A percentile compares a stretch with the other conserved stretches of the same genome.
Conservation (phyloP, 2,797 vertebrate genomes). For the Coregonus ussuriensis region DNA sequence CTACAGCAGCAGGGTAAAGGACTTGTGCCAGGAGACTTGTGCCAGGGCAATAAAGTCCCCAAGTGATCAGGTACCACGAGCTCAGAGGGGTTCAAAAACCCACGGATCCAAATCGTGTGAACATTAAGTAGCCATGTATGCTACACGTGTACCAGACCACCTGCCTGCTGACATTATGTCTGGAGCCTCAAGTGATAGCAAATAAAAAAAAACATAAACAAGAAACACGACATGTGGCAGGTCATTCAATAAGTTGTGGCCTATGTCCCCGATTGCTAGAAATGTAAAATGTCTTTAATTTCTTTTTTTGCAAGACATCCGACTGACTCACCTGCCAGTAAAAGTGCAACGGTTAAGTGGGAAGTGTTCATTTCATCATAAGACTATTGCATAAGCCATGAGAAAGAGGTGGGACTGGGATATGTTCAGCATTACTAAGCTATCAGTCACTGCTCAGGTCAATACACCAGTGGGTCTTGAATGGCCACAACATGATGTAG, state of each 20-base stretch:
- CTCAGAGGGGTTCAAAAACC: not conserved
- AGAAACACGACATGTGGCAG: not conserved
- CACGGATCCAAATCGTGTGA: not conserved
- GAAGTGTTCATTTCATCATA: not conserved
- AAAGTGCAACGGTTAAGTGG: not conserved
- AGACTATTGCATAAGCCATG: not conserved
- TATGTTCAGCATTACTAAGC: not conserved
- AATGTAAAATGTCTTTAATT: not conserved
- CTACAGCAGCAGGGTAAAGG: too few relatives aligned
- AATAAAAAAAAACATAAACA: not conserved
- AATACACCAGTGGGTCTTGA: not conserved
- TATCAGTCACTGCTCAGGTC: not conserved
- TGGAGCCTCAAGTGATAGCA: not conserved
- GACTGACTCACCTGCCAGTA: not conserved
- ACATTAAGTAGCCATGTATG: constrained; percentile 3
- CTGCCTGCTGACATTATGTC: not conserved
- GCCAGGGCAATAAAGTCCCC: not conserved
- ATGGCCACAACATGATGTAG: not conserved
- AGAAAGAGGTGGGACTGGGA: not conserved
- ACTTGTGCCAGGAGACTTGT: too few relatives aligned
- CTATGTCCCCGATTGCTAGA: not conserved
- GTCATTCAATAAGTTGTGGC: not conserved
- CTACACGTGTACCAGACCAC: not conserved
- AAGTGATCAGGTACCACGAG: constrained; percentile 10
- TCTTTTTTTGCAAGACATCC: not conserved